A percentile compares a stretch with the other conserved stretches of the same genome.
Conservation (phyloP, 2,797 vertebrate species). For the Artibeus jamaicensis region DNA sequence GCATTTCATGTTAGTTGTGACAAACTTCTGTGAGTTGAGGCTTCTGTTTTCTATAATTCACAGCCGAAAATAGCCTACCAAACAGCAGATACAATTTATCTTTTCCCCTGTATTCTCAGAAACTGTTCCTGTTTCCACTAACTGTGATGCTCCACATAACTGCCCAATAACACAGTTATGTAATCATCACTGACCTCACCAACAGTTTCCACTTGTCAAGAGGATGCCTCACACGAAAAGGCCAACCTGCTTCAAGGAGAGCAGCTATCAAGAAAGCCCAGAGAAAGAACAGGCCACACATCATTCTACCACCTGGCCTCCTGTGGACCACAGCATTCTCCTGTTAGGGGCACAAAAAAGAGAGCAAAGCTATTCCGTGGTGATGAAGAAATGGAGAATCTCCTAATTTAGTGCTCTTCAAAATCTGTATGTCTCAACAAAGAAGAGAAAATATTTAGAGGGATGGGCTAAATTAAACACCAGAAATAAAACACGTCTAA, state of each 20-base stretch:
- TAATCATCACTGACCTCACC: neutral
- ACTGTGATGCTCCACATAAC: neutral
- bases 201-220: neutral
- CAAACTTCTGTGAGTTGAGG: neutral
- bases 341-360: neutral
- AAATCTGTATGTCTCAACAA: neutral
- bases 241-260: neutral
- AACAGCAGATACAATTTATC: neutral
- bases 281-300: neutral
- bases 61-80: neutral
- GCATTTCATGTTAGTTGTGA: neutral
- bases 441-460: neutral
- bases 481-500: constrained; percentile 17
- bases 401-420: neutral
- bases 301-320: neutral
- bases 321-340: neutral
- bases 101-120: neutral
- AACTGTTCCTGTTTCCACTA: neutral
- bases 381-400: neutral
- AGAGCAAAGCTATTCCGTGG: neutral
- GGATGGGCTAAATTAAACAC: neutral
- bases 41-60: neutral
- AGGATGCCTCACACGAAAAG: neutral
- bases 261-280: neutral
- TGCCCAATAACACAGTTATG: neutral